Conservation (phyloP, 2,888 invertebrate genomes). For the Drosophila eohydei region DNA sequence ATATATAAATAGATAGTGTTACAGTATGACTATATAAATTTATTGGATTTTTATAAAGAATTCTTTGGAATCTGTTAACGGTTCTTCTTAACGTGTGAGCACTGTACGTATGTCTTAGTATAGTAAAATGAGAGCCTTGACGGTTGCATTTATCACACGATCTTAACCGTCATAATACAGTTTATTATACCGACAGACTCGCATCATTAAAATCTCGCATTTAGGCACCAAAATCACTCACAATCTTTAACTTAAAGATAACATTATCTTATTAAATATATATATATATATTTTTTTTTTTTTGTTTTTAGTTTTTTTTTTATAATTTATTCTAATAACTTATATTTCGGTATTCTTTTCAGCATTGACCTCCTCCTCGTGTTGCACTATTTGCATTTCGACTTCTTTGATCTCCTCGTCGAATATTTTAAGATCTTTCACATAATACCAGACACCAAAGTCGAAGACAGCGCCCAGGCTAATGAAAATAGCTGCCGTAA, state of each 20-base stretch:
- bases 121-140: constrained; percentile 39
- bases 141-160: constrained; percentile 55
- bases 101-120: constrained; percentile 8
- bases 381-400: constrained; percentile 83
- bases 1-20: not conserved
- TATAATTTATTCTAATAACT: constrained; percentile 39
- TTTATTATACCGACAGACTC: constrained; percentile 40
- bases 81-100: constrained; percentile 1
- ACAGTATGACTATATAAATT: not conserved
- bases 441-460: constrained; percentile 89
- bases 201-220: constrained; percentile 18
- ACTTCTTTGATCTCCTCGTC: constrained; percentile 87
- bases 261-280: constrained; percentile 30
- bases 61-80: not conserved
- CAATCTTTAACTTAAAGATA: constrained; percentile 45
- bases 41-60: not conserved
- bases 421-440: constrained; percentile 89
- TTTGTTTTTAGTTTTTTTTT: not conserved
- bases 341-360: constrained; percentile 84
- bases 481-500: constrained; percentile 88
- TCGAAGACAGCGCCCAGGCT: constrained; percentile 88
- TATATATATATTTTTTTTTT: not conserved
- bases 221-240: constrained; percentile 67
- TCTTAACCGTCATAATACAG: constrained; percentile 39
- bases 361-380: constrained; percentile 80